phyloP scores from a whole-genome alignment of 2,113 vertebrate genomes.

The Bos taurus region DNA sequence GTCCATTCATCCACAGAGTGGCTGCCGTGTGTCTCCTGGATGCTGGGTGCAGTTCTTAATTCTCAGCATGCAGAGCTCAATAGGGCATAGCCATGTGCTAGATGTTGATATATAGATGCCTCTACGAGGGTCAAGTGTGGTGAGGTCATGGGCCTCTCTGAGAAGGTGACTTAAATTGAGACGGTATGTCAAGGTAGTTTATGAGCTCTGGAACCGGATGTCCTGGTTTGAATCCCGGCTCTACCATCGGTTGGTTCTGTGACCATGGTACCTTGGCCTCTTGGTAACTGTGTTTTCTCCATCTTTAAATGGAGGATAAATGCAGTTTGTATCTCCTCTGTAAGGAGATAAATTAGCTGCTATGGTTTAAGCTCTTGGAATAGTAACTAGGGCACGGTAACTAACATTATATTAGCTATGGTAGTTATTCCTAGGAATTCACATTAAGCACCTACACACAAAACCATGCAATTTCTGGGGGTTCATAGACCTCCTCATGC shows the following conservation, averaged over 20 bases:
- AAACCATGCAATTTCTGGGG: background rate
- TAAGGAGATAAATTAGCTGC: background rate
- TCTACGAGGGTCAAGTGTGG: background rate
- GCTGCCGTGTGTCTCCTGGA: rapidly evolving
- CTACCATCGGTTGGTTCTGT: background rate
- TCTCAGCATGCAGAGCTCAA: rapidly evolving
- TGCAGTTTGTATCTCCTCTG: background rate
- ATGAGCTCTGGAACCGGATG: background rate
- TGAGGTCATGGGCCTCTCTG: background rate
- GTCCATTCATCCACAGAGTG: rapidly evolving
- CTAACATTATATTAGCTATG: background rate
- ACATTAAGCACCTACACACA: background rate
- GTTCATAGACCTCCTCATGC: background rate
- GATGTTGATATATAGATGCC: background rate
- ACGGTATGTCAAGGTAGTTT: rapidly evolving
- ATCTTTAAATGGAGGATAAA: background rate
- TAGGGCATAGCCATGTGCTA: rapidly evolving
- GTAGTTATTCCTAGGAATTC: background rate
- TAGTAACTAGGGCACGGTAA: rapidly evolving
- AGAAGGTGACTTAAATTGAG: background rate
- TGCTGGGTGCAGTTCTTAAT: rapidly evolving
- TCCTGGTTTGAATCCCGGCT: background rate
- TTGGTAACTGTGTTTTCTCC: background rate
- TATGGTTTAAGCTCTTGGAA: background rate
- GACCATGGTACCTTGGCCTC: background rate